Base-by-base conservation (phyloP, 1,140 invertebrate species). In the Homarus americanus region DNA sequence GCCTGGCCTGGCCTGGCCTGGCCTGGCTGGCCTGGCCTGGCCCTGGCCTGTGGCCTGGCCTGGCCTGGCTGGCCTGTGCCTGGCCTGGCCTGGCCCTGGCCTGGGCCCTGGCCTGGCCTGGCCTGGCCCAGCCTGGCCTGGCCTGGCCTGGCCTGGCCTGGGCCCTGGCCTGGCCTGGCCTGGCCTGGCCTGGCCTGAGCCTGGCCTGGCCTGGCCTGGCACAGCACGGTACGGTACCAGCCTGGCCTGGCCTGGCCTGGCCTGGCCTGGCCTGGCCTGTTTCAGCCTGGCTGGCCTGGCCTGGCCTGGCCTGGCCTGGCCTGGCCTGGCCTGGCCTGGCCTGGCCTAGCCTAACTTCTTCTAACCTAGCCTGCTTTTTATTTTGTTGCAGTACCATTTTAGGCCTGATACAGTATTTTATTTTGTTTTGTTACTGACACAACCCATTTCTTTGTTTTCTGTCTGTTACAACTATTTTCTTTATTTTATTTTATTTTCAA, bases 161-260 rank as follows among this genome's bases (percentile, higher is more conserved):
- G 32, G 44, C 44, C 49, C 80, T 63, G 38, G 78, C 78, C 41
- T 80, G 78, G 78, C 85, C 85, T 87, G 85, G 85, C 85, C 85
- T 87, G 85, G 72, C 72, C 85, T 87, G 72, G 85, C 72, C 66
- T 79, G 85, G 32, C 12, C 12, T 49, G 44, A 15, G n/a, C 85
- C 85, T 87, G 69, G 85, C 75, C 91, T 73, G 83, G 91, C 91
- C 91, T 86, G 83, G 83, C 83, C 83, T 85, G 83, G 83, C 83
- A 10, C 69, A 53, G 83, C 83, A 53, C 69, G 83, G 83, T n/a
- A n/a, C n/a, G n/a, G n/a, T n/a, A 53, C 83, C 66, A 84, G 12
- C 79, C n/a, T 36, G 32, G 79, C 15, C 66, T 72, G 66, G 66
- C 66, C 72, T 85, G 83, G 83, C 83, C 83, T 85, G 83, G 83